Evolutionary conservation across 2,113 vertebrate species (phyloP), one percentile per base, ranked within the genome.

Genomic region (Ameiurus melas): DNA sequence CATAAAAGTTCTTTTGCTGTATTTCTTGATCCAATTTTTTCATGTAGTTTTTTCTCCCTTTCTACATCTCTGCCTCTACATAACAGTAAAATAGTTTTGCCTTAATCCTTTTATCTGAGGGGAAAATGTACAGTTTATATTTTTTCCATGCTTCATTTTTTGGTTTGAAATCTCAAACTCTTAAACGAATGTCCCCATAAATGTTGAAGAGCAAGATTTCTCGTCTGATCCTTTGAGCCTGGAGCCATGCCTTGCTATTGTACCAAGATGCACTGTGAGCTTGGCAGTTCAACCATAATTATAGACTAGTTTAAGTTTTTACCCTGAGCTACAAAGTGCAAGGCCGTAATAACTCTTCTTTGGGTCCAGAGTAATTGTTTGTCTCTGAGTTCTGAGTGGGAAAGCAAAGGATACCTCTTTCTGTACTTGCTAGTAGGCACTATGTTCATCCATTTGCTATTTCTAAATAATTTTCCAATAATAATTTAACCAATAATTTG

Each of bases 221-320:
- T 84, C 85, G 68, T 88, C 64, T 91, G 87, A 87, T 90, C 83
- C 85, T 79, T 25, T 53, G 14, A 33, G 85, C 33, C 83, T 90
- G 87, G 90, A 91, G 68, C 77, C 39, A 43, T 91, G 90, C 90
- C 87, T 79, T 19, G 27, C 87, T 85, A 87, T 91, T 90, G 89
- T 91, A 85, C 77, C 80, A 79, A 83, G 79, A 80, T 87, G 80
- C 77, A 57, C 84, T 58, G 84, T 51, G 39, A 83, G 55, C 79
- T 39, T 83, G 53, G 85, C 87, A 89, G 84, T 79, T 87, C 39
- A 78, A 87, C 84, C 75, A 89, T 89, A 90, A 91, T 90, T 87
- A 90, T 82, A 86, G 85, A 86, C 89, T 90, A 57, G 85, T 86
- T 88, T 86, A 33, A 87, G 83, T 58, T 87, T 90, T 88, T 86